phyloP scores from a whole-genome alignment of 2,113 vertebrate genomes.

The Oreochromis niloticus region DNA sequence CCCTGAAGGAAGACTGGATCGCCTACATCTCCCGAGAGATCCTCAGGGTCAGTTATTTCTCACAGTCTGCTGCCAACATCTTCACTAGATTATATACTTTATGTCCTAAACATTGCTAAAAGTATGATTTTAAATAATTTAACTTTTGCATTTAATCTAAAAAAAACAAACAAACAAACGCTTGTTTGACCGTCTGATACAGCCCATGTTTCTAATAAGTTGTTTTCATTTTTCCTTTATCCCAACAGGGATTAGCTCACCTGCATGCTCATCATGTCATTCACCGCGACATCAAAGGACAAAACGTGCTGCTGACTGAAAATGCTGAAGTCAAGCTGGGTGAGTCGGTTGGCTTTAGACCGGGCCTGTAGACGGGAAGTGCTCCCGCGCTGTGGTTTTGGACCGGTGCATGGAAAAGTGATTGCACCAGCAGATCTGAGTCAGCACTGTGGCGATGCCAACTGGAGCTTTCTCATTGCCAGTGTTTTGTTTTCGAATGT shows the following conservation, averaged over 20 bases:
- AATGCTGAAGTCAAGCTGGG: conserved; percentile 98
- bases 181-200: neutral
- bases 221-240: neutral
- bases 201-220: neutral
- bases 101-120: neutral
- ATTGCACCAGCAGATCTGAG: neutral
- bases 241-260: conserved; percentile 87
- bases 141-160: neutral
- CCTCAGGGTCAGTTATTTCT: conserved; percentile 70
- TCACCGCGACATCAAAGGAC: conserved; percentile 97
- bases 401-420: neutral
- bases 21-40: conserved; percentile 98
- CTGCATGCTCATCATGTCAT: conserved; percentile 97
- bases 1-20: conserved; percentile 98
- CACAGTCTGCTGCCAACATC: neutral
- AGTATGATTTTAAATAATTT: neutral
- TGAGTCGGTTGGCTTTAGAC: conserved; percentile 33
- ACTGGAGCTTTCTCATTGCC: neutral
- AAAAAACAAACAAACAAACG: neutral
- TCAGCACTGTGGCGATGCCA: neutral
- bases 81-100: neutral
- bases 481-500: neutral
- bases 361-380: neutral
- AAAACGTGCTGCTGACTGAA: conserved; percentile 96
- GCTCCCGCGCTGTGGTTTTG: neutral